phyloP scores from a whole-genome alignment of 2,113 vertebrate genomes.

The Oreochromis tanganicae region DNA sequence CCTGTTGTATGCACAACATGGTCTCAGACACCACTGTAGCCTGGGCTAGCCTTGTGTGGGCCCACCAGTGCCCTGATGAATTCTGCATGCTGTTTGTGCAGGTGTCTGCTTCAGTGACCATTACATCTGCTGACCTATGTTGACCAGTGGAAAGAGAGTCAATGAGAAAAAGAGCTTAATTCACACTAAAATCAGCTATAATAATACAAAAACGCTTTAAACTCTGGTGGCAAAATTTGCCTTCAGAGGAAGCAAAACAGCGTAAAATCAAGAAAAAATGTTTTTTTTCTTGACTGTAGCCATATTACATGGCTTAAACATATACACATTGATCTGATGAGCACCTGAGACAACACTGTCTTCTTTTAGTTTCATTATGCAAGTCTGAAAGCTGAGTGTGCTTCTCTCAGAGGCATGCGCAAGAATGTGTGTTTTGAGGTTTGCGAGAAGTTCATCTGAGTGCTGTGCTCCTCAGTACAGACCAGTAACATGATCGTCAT shows the following conservation, averaged over 20 bases:
- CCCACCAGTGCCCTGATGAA: slow-evolving; percentile 14
- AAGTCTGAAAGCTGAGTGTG: background rate
- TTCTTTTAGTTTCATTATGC: background rate
- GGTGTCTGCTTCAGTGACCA: slow-evolving; percentile 69
- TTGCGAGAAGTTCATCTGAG: background rate
- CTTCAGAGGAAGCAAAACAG: background rate
- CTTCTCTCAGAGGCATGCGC: slow-evolving; percentile 1
- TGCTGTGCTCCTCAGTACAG: background rate
- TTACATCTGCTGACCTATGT: slow-evolving; percentile 11
- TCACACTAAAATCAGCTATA: background rate
- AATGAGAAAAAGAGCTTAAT: background rate
- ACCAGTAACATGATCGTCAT: slow-evolving; percentile 10
- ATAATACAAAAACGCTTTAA: background rate
- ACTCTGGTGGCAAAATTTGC: background rate
- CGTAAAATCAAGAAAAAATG: background rate
- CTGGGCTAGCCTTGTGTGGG: background rate
- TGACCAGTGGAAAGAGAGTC: background rate
- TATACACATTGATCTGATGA: slow-evolving; percentile 5
- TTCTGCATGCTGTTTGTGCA: slow-evolving; percentile 79
- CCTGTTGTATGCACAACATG: background rate
- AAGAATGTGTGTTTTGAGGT: slow-evolving; percentile 4
- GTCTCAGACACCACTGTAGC: slow-evolving; percentile 11
- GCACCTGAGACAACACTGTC: slow-evolving; percentile 41
- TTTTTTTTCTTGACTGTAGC: background rate
- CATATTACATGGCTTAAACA: background rate